Base-by-base conservation (phyloP, 2,888 invertebrate species). In the Diplazon laetatorius region DNA sequence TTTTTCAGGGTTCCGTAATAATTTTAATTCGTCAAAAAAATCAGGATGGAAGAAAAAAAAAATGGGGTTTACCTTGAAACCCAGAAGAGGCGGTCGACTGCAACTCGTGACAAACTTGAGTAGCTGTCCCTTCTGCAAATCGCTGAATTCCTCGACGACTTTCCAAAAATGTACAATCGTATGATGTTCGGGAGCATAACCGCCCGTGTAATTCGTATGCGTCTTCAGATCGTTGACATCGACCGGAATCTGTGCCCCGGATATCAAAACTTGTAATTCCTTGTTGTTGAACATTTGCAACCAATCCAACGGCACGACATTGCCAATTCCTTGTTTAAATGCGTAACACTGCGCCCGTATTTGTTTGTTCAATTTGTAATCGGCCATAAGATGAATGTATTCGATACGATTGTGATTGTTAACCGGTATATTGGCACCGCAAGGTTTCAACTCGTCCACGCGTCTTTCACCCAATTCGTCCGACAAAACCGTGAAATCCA, bases 71-170 rank as follows among this genome's bases (percentile, higher is more conserved):
- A 97, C 98, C 94, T 97, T 98, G 89, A 99, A 99, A 1, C 99
- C 99, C 46, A 99, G 92, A 25, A 99, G 92, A 0, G 99, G 99
- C 2, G 99, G 98, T 76, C 99, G 92, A 0, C 99, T 99, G 89
- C 99, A 99, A 89, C 98, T 98, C 1, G 99, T 99, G 48, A 99
- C 99, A 92, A 99, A 99, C 92, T 98, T 98, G 8, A 99, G 93
- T 66, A 99, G 92, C 88, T 97, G 96, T 76, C 98, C 93, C 80
- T 96, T 95, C 91, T 98, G 97, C 68, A 93, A 92, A 90, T 97
- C 97, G 65, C 94, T 95, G 90, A 99, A 97, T 55, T 93, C 93
- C 70, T 94, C 93, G 8, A 99, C 93, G 44, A 97, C 97, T 84
- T 94, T 94, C 99, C 99, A 99, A 92, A 99, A 99, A 72, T 94